Conservation (phyloP, 2,797 vertebrate species). For the Lepidocolaptes lacrymiger region DNA sequence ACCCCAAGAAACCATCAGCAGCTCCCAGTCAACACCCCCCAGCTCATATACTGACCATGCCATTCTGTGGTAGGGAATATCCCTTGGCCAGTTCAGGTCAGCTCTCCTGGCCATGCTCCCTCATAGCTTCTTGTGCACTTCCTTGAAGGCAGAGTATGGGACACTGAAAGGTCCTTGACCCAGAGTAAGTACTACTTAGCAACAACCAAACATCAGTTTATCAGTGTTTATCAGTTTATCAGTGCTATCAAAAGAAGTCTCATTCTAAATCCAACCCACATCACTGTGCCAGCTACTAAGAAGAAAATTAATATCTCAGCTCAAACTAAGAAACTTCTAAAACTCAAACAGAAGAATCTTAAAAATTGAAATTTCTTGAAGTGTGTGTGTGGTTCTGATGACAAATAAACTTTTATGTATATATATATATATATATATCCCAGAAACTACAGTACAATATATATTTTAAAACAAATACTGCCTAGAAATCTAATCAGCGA, state of each 20-base stretch:
- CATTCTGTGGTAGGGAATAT: neutral
- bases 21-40: neutral
- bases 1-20: neutral
- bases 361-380: neutral
- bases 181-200: neutral
- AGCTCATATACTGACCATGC: neutral
- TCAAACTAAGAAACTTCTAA: neutral
- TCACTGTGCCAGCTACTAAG: neutral
- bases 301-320: neutral
- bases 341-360: neutral
- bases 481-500: neutral
- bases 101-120: neutral
- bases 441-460: neutral
- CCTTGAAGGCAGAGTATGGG: neutral
- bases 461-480: neutral
- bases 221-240: too few relatives aligned
- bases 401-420: neutral
- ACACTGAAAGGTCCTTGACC: neutral
- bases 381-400: neutral
- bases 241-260: neutral
- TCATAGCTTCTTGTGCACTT: neutral
- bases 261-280: neutral
- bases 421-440: too few relatives aligned
- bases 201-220: neutral
- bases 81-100: neutral